Evolutionary conservation across 1,140 invertebrate genomes (phyloP).

Genomic region (silkworm (Bombyx mori)): DNA sequence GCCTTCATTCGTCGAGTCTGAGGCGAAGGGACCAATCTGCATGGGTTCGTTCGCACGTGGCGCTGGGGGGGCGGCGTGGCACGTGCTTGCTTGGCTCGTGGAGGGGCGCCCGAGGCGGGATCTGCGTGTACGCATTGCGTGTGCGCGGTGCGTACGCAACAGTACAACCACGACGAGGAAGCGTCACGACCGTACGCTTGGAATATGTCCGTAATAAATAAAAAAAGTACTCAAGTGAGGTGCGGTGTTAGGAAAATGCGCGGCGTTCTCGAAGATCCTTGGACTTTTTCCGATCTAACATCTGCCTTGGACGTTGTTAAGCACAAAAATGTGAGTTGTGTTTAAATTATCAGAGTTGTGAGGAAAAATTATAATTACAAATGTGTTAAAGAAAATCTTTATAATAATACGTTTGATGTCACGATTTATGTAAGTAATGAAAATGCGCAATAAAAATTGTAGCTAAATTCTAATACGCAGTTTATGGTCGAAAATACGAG

Average conservation of each 20-base stretch:
- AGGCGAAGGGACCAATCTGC: conserved; percentile 55
- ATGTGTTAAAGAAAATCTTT: too few species aligned
- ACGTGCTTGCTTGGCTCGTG: conserved; percentile 6
- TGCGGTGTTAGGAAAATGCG: conserved; percentile 25
- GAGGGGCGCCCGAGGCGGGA: conserved; percentile 38
- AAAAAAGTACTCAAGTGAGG: conserved; percentile 8
- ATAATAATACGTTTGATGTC: too few species aligned
- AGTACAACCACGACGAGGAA: too few species aligned
- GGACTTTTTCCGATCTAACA: conserved; percentile 27
- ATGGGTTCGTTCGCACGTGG: conserved; percentile 31
- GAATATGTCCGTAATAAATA: too few species aligned
- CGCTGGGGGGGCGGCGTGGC: conserved; percentile 25
- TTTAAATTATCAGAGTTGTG: neutral
- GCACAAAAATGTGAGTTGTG: conserved; percentile 19
- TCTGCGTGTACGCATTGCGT: conserved; percentile 56
- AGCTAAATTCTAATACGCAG: too few species aligned
- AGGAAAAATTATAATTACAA: neutral
- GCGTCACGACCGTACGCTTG: too few species aligned
- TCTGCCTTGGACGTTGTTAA: conserved; percentile 25
- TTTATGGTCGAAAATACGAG: too few species aligned
- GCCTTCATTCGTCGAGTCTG: conserved; percentile 35
- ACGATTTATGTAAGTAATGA: too few species aligned
- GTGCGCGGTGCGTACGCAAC: conserved; percentile 32
- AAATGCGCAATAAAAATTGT: too few species aligned
- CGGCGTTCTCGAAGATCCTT: conserved; percentile 20